Evolutionary conservation across 2,797 vertebrate genomes (phyloP).

Genomic region (Ibycter americanus): DNA sequence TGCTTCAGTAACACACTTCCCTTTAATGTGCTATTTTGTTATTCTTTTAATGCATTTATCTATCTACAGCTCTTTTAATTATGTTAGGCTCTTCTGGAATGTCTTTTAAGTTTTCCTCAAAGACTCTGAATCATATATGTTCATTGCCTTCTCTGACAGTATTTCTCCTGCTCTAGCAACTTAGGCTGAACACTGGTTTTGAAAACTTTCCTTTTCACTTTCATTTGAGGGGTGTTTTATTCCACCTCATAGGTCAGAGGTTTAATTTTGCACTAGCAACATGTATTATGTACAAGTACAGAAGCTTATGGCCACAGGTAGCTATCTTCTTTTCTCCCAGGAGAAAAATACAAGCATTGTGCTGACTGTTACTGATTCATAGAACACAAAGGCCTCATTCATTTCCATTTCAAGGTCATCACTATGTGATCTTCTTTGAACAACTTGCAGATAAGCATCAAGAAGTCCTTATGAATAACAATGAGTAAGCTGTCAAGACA

Average conservation of each 20-base stretch:
- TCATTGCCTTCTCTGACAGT: background rate
- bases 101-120: slow-evolving; percentile 49
- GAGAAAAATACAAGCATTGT: background rate
- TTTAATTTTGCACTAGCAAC: background rate
- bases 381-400: slow-evolving; percentile 47
- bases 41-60: slow-evolving; percentile 11
- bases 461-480: slow-evolving; percentile 61
- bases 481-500: slow-evolving; percentile 41
- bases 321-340: background rate
- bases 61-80: slow-evolving; percentile 14
- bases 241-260: background rate
- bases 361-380: slow-evolving; percentile 23
- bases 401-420: slow-evolving; percentile 40
- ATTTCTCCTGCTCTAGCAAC: background rate
- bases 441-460: slow-evolving; percentile 60
- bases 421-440: slow-evolving; percentile 53
- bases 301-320: slow-evolving; percentile 11
- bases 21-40: background rate
- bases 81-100: slow-evolving; percentile 44
- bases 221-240: background rate
- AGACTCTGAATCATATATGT: background rate
- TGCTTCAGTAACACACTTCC: background rate
- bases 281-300: background rate
- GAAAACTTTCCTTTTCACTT: background rate
- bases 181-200: background rate